phyloP scores from a whole-genome alignment of 2,888 invertebrate genomes.

The Mythimna albipuncta region DNA sequence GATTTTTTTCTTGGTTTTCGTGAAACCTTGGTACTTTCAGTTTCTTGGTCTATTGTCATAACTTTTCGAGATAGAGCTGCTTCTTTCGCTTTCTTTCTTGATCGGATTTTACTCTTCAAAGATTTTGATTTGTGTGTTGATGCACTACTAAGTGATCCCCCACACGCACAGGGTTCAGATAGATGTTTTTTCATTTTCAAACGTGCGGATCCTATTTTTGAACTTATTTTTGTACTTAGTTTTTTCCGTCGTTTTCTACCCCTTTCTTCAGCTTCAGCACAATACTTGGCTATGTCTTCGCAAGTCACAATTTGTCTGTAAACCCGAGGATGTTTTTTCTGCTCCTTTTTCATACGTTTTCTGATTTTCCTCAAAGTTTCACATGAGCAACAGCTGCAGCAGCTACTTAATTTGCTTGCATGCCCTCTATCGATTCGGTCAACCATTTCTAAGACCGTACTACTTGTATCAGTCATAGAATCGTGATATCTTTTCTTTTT shows the following conservation, averaged over 20 bases:
- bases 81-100: conserved; percentile 21
- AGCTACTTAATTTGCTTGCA: conserved; percentile 64
- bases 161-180: conserved; percentile 74
- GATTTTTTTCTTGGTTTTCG: conserved; percentile 55
- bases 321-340: conserved; percentile 45
- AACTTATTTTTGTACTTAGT: conserved; percentile 50
- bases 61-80: conserved; percentile 12
- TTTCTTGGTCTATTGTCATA: conserved; percentile 49
- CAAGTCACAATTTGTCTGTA: conserved; percentile 46
- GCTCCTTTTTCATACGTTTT: conserved; percentile 46
- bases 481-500: conserved; percentile 46
- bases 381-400: conserved; percentile 72
- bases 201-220: conserved; percentile 53
- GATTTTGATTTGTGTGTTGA: conserved; percentile 28
- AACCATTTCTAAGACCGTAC: conserved; percentile 65
- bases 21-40: conserved; percentile 32
- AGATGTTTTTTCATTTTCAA: conserved; percentile 60
- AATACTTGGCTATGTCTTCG: conserved; percentile 55
- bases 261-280: conserved; percentile 47
- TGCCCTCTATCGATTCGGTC: conserved; percentile 72
- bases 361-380: conserved; percentile 59
- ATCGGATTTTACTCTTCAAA: conserved; percentile 22
- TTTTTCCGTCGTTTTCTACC: conserved; percentile 48
- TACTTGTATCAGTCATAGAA: conserved; percentile 55
- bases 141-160: conserved; percentile 61